phyloP scores from a whole-genome alignment of 2,888 invertebrate genomes.

The Cephus sareptanus region DNA sequence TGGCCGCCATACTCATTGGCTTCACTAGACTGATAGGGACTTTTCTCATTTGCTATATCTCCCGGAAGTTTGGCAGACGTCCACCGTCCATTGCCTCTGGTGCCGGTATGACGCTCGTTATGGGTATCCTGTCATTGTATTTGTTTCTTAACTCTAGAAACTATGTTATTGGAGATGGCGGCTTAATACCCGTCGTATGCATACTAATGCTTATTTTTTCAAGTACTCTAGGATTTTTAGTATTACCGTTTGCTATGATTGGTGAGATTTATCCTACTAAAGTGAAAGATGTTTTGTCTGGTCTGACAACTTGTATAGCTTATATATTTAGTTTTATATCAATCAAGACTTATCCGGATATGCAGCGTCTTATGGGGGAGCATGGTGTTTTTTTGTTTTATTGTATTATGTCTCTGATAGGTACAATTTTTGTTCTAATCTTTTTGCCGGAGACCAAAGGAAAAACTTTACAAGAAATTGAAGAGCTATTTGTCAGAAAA shows the following conservation, averaged over 20 bases:
- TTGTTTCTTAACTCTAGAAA: constrained; percentile 54
- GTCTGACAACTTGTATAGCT: constrained; percentile 66
- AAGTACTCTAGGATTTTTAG: constrained; percentile 70
- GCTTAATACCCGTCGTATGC: constrained; percentile 64
- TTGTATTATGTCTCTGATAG: constrained; percentile 64
- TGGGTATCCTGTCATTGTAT: constrained; percentile 67
- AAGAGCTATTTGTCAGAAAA: constrained; percentile 62
- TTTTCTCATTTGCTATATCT: constrained; percentile 64
- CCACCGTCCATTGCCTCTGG: constrained; percentile 72
- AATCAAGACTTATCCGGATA: constrained; percentile 68
- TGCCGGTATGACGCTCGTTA: constrained; percentile 68
- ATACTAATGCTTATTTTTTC: constrained; percentile 68
- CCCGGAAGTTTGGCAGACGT: constrained; percentile 71
- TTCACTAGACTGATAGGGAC: constrained; percentile 66
- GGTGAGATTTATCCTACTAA: constrained; percentile 70
- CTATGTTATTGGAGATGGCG: constrained; percentile 40
- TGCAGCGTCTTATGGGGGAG: constrained; percentile 62
- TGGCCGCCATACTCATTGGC: constrained; percentile 69
- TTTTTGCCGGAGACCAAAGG: constrained; percentile 70
- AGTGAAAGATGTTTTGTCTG: constrained; percentile 68
- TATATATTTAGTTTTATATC: constrained; percentile 70
- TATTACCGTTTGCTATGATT: constrained; percentile 70
- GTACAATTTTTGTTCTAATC: constrained; percentile 67
- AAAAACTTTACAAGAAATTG: constrained; percentile 68
- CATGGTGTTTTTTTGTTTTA: constrained; percentile 69